Conservation (phyloP, 2,113 vertebrate species). For the Neopipo cinnamomea region DNA sequence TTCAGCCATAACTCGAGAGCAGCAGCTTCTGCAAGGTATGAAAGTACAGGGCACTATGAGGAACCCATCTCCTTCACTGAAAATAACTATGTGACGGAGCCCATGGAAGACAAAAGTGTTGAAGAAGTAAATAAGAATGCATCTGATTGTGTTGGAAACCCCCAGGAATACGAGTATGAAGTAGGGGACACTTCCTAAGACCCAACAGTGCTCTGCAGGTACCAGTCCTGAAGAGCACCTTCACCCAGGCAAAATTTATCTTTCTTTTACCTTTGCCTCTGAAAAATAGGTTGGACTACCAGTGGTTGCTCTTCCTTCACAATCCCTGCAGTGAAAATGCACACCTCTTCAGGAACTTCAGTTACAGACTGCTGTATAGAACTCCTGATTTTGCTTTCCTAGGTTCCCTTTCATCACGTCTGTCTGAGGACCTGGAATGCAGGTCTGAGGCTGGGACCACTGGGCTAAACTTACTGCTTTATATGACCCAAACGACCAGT, state of each 20-base stretch:
- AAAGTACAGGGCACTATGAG: not conserved
- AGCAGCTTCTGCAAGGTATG: not conserved
- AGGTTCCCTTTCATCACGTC: not conserved
- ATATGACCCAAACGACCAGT: not conserved
- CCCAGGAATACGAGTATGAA: constrained; percentile 11
- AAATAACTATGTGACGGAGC: not conserved
- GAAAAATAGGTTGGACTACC: not conserved
- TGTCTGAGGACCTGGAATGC: not conserved
- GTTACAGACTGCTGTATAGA: not conserved
- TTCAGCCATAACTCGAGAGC: not conserved
- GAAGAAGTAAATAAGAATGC: not conserved
- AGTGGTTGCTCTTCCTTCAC: not conserved
- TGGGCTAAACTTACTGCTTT: not conserved
- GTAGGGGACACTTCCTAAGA: not conserved
- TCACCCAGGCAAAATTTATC: not conserved
- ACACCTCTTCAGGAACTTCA: not conserved
- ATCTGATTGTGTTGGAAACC: not conserved
- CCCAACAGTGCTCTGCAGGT: not conserved
- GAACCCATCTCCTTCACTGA: not conserved
- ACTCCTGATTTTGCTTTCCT: not conserved
- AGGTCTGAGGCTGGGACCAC: not conserved
- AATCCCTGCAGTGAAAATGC: not conserved
- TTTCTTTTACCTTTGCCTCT: not conserved
- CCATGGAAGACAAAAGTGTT: not conserved
- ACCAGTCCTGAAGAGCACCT: not conserved